These are phyloP conservation scores for Steatornis caripensis DNA, from an alignment of 2,113 vertebrate genomes.

Conservation along the genomic window DNA sequence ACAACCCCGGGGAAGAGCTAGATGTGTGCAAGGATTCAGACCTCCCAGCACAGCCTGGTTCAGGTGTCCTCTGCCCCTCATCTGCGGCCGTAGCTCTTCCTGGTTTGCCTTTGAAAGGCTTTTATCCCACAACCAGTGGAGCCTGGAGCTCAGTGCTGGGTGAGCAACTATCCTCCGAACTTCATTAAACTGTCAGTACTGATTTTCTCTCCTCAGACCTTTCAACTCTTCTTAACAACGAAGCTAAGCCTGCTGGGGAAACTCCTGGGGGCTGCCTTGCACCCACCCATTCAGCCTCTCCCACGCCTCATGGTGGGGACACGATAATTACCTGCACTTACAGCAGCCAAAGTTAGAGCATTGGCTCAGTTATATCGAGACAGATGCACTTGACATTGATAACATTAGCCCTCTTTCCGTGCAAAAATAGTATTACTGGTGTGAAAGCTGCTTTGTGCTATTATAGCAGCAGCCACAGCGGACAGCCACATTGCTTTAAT, in stretches of 20 bases:
- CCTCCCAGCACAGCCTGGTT: neutral
- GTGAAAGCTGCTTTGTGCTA: constrained; percentile 6
- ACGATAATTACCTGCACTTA: neutral
- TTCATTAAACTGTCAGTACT: neutral
- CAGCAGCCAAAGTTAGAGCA: neutral
- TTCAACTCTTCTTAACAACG: neutral
- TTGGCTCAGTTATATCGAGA: neutral
- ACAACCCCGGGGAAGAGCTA: neutral
- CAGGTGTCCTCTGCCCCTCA: neutral
- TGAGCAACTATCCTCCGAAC: neutral
- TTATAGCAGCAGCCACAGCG: neutral
- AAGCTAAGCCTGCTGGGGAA: neutral
- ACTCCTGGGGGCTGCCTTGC: neutral
- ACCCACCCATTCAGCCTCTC: neutral
- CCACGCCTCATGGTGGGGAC: neutral
- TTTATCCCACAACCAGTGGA: neutral
- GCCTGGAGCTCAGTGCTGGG: neutral
- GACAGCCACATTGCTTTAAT: neutral
- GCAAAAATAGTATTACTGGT: neutral
- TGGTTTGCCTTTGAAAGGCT: neutral
- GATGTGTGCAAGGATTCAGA: neutral
- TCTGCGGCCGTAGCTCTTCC: neutral
- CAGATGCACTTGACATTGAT: neutral
- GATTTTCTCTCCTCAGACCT: neutral
- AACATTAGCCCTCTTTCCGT: neutral